Evolutionary conservation across 2,113 vertebrate species (phyloP).

Genomic region (Platichthys stellatus): DNA sequence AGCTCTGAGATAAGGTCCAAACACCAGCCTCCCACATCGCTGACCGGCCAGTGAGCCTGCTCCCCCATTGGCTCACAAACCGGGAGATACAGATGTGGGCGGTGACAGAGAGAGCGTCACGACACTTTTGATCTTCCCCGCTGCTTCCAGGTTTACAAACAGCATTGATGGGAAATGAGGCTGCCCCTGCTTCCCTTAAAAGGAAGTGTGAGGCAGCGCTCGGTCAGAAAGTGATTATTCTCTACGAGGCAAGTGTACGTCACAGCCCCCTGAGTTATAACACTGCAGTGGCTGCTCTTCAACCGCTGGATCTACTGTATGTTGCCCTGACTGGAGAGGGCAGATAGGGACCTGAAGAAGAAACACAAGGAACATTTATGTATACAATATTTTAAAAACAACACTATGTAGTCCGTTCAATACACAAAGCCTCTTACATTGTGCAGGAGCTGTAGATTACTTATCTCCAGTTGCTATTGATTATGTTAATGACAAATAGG

Average conservation of each 20-base stretch:
- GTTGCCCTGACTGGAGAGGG: neutral
- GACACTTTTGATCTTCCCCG: slow-evolving; percentile 43
- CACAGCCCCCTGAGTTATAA: slow-evolving; percentile 34
- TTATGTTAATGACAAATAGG: no score
- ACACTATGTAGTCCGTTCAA: neutral
- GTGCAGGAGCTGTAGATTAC: no score
- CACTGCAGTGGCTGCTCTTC: slow-evolving; percentile 33
- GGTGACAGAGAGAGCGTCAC: slow-evolving; percentile 70
- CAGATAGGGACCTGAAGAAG: slow-evolving; percentile 3
- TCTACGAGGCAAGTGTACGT: slow-evolving; percentile 39
- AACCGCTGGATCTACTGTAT: neutral
- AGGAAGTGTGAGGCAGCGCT: slow-evolving; percentile 57
- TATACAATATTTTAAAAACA: neutral
- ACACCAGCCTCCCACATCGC: slow-evolving; percentile 21
- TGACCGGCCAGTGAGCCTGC: slow-evolving; percentile 12
- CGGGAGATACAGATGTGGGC: slow-evolving; percentile 67
- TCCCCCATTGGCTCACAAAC: slow-evolving; percentile 67
- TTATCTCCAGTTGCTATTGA: no score
- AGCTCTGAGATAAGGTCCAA: slow-evolving; percentile 41
- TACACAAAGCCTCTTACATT: no score
- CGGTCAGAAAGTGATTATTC: slow-evolving; percentile 55
- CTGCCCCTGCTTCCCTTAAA: slow-evolving; percentile 69
- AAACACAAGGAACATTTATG: neutral
- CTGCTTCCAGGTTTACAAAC: slow-evolving; percentile 69
- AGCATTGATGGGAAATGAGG: slow-evolving; percentile 73